Evolutionary conservation across 2,888 invertebrate species (phyloP).

Genomic region (Galerucella calmariensis): DNA sequence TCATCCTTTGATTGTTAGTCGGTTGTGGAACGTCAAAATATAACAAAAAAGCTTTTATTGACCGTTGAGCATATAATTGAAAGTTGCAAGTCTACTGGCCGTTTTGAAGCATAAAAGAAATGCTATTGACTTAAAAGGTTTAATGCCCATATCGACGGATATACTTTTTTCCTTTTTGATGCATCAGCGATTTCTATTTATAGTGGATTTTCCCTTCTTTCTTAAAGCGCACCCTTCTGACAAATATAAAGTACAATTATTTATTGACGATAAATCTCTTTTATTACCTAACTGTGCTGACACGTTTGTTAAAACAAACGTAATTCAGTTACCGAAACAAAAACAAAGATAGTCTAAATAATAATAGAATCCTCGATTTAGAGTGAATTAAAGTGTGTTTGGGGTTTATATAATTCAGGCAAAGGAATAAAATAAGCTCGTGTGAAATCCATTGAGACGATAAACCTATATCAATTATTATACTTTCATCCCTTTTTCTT

Average conservation of each 20-base stretch:
- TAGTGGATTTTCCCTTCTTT: constrained; percentile 17
- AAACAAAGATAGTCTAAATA: background rate
- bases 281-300: constrained; percentile 18
- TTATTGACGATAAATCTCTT: constrained; percentile 33
- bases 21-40: constrained; percentile 12
- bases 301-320: constrained; percentile 23
- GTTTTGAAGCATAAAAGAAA: constrained; percentile 32
- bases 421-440: too few relatives aligned
- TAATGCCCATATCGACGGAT: constrained; percentile 27
- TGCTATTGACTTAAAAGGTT: constrained; percentile 32
- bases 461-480: too few relatives aligned
- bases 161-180: constrained; percentile 26
- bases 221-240: constrained; percentile 4
- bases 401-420: too few relatives aligned
- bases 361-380: background rate
- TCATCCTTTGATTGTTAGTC: constrained; percentile 3
- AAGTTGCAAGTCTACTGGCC: constrained; percentile 25
- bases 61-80: constrained; percentile 31
- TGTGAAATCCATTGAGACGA: too few relatives aligned
- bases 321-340: constrained; percentile 16
- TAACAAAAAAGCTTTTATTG: constrained; percentile 27
- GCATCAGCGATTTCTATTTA: constrained; percentile 32
- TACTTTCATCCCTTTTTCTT: too few relatives aligned
- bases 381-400: too few relatives aligned
- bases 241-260: constrained; percentile 30